Conservation (phyloP, 2,888 invertebrate genomes). For the Minunthozetes semirufus region DNA sequence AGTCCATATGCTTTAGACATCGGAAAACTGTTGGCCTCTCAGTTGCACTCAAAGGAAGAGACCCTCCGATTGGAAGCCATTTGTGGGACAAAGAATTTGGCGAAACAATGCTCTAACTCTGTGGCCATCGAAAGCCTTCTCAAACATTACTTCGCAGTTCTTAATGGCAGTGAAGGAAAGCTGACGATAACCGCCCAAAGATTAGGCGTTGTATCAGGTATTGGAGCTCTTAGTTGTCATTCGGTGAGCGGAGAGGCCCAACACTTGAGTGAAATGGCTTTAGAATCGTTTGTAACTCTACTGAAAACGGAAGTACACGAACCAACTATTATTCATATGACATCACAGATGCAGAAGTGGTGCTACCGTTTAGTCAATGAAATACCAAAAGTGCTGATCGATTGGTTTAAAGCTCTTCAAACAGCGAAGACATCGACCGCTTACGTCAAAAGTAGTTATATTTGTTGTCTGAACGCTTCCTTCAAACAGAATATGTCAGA, state of each 20-base stretch:
- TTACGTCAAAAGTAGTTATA: conserved; percentile 68
- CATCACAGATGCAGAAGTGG: conserved; percentile 77
- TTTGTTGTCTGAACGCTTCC: conserved; percentile 64
- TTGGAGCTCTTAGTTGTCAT: conserved; percentile 66
- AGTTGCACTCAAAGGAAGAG: conserved; percentile 78
- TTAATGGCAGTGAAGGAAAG: conserved; percentile 80
- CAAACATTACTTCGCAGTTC: conserved; percentile 62
- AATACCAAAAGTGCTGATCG: conserved; percentile 58
- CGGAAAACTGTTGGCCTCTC: conserved; percentile 53
- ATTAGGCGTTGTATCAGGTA: conserved; percentile 68
- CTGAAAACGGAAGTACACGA: conserved; percentile 85
- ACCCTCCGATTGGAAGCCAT: conserved; percentile 65
- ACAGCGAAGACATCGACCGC: conserved; percentile 67
- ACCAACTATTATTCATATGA: conserved; percentile 70
- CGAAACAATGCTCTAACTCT: conserved; percentile 62
- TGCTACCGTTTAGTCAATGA: not conserved
- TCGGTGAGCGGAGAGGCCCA: conserved; percentile 58
- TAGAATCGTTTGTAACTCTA: conserved; percentile 65
- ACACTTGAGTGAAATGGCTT: conserved; percentile 57
- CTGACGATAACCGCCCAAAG: conserved; percentile 80
- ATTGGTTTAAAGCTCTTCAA: conserved; percentile 59
- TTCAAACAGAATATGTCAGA: conserved; percentile 47
- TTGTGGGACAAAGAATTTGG: conserved; percentile 63
- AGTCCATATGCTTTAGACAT: conserved; percentile 35
- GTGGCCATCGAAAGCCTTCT: conserved; percentile 63